Percentiles rank a stretch among this genome's conserved stretches.
Conservation (phyloP, 2,797 vertebrate species). For the Botia kubotai region DNA sequence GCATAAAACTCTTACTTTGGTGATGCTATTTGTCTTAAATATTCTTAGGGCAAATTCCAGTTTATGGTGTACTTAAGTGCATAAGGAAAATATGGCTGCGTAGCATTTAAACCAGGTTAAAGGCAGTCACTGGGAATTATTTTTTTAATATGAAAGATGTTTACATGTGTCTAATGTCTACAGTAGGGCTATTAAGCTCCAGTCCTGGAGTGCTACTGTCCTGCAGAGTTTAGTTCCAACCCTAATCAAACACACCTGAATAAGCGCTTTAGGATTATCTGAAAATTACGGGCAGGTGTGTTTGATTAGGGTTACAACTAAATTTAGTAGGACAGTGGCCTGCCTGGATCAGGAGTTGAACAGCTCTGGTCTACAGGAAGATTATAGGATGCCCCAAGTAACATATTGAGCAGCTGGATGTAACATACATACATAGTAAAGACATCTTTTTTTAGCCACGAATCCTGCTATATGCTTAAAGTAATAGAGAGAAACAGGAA, state of each 20-base stretch:
- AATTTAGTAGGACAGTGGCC: not conserved
- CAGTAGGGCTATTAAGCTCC: not conserved
- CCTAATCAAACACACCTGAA: not conserved
- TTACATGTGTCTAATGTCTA: slow-evolving; percentile 24
- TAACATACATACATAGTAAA: slow-evolving; percentile 16
- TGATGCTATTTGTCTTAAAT: not conserved
- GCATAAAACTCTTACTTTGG: not conserved
- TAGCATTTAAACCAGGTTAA: not conserved
- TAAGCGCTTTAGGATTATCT: not conserved
- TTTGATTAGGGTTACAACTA: not conserved
- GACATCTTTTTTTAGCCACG: slow-evolving; percentile 20
- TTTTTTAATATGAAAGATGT: slow-evolving; percentile 14
- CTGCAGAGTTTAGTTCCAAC: not conserved
- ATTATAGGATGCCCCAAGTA: not conserved
- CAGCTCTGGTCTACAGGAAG: not conserved
- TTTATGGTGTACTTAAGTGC: not conserved
- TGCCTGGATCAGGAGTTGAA: not conserved
- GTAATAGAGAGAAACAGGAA: slow-evolving; percentile 6
- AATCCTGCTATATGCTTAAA: not conserved
- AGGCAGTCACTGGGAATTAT: not conserved
- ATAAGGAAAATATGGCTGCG: not conserved
- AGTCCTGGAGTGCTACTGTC: not conserved
- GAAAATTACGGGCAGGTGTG: not conserved
- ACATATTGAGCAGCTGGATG: slow-evolving; percentile 16
- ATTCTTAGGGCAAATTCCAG: slow-evolving; percentile 1